Percentiles rank a stretch among this genome's conserved stretches.
phyloP scores from a whole-genome alignment of 2,797 vertebrate species.

The Bradypodion ventrale region DNA sequence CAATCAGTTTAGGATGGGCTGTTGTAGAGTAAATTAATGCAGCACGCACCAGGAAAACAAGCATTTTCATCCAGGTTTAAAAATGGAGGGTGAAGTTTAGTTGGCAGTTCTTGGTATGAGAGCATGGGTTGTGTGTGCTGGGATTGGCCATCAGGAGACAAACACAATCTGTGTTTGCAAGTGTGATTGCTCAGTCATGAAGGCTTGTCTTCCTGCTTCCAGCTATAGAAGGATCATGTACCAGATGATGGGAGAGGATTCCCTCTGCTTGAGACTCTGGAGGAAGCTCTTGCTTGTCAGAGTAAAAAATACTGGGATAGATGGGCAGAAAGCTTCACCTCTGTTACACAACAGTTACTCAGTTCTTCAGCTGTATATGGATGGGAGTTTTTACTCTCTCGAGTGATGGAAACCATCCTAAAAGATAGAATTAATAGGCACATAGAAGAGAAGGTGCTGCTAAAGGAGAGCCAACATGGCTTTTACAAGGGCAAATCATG shows the following conservation, averaged over 20 bases:
- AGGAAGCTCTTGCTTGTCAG: neutral
- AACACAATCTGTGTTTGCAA: too few species aligned
- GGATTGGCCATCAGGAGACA: too few species aligned
- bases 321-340: neutral
- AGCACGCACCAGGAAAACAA: neutral
- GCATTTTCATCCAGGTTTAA: neutral
- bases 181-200: too few species aligned
- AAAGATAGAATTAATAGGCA: too few species aligned
- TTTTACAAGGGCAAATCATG: too few species aligned
- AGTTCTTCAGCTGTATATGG: neutral
- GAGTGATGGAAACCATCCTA: too few species aligned
- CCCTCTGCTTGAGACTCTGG: neutral
- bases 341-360: neutral
- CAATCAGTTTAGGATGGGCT: neutral
- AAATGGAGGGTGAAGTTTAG: neutral
- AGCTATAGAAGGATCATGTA: too few species aligned
- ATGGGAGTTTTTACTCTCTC: neutral
- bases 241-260: too few species aligned
- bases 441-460: too few species aligned
- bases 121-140: neutral
- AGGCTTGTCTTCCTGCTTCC: too few species aligned
- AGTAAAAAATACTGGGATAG: neutral
- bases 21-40: slow-evolving; percentile 16
- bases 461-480: too few species aligned
- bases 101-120: neutral